Conservation (phyloP, 2,113 vertebrate genomes). For the Toxostoma redivivum region DNA sequence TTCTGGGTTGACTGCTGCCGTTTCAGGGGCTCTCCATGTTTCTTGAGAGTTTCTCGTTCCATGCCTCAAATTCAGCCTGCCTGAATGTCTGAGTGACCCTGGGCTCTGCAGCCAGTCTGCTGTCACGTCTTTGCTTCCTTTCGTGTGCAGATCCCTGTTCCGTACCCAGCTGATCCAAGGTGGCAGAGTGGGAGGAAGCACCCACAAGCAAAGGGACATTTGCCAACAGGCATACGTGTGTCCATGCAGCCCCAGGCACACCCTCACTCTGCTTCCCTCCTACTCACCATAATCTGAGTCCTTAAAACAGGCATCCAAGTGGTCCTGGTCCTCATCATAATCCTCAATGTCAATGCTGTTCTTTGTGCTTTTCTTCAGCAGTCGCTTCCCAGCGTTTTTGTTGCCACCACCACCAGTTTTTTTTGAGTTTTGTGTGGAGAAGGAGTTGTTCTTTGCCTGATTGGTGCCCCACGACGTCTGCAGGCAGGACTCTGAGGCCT, state of each 20-base stretch:
- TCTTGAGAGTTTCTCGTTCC: not conserved
- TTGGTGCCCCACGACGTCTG: constrained; percentile 86
- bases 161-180: rapidly evolving
- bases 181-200: rapidly evolving
- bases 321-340: constrained; percentile 94
- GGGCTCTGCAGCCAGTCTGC: not conserved
- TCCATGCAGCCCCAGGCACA: not conserved
- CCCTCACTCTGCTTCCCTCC: not conserved
- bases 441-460: constrained; percentile 84
- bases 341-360: constrained; percentile 86
- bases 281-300: constrained; percentile 93
- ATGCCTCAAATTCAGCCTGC: not conserved
- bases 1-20: not conserved
- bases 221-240: not conserved
- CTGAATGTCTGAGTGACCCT: not conserved
- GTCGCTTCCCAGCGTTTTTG: constrained; percentile 81
- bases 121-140: not conserved
- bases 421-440: constrained; percentile 76
- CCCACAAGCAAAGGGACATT: not conserved
- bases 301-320: constrained; percentile 96
- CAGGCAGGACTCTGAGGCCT: constrained; percentile 91
- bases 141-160: not conserved
- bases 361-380: constrained; percentile 87
- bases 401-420: constrained; percentile 72
- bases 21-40: not conserved